These are phyloP conservation scores for Brachionus angularis DNA, from an alignment of 1,140 invertebrate genomes.

Conservation along the genomic window DNA sequence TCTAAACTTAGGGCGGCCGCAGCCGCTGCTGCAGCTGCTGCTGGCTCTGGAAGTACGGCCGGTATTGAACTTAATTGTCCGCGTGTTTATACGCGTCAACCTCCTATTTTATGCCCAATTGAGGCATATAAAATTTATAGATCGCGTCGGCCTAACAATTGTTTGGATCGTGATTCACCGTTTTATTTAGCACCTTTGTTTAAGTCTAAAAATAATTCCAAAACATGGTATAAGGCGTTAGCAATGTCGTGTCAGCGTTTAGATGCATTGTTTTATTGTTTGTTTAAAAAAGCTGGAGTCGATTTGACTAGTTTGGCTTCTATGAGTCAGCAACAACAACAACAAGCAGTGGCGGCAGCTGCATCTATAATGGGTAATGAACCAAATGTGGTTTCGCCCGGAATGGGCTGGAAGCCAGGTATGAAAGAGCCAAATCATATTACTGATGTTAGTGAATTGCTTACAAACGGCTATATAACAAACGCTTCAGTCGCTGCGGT, in stretches of 20 bases:
- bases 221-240: slow-evolving; percentile 35
- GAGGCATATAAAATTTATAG: slow-evolving; percentile 35
- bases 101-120: slow-evolving; percentile 24
- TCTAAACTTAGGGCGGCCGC: slow-evolving; percentile 31
- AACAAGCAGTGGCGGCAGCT: slow-evolving; percentile 34
- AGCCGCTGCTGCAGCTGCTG: neutral
- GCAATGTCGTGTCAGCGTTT: slow-evolving; percentile 39
- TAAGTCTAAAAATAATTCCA: slow-evolving; percentile 30
- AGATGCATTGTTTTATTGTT: slow-evolving; percentile 33
- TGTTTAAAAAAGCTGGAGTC: slow-evolving; percentile 43
- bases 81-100: slow-evolving; percentile 13
- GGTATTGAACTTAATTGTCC: slow-evolving; percentile 28
- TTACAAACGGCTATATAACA: neutral
- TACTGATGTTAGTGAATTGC: slow-evolving; percentile 32
- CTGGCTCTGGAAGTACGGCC: neutral
- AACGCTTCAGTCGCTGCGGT: neutral
- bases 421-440: slow-evolving; percentile 33
- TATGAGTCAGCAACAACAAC: slow-evolving; percentile 31
- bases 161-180: neutral
- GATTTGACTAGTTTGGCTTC: slow-evolving; percentile 37
- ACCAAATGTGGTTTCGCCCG: neutral
- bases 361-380: slow-evolving; percentile 35
- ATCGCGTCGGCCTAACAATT: slow-evolving; percentile 18
- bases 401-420: slow-evolving; percentile 12
- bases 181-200: slow-evolving; percentile 37